A percentile compares a stretch with the other conserved stretches of the same genome.
These are phyloP conservation scores for Leptestheria dahalacensis DNA, from an alignment of 1,140 invertebrate species.

Conservation along the genomic window DNA sequence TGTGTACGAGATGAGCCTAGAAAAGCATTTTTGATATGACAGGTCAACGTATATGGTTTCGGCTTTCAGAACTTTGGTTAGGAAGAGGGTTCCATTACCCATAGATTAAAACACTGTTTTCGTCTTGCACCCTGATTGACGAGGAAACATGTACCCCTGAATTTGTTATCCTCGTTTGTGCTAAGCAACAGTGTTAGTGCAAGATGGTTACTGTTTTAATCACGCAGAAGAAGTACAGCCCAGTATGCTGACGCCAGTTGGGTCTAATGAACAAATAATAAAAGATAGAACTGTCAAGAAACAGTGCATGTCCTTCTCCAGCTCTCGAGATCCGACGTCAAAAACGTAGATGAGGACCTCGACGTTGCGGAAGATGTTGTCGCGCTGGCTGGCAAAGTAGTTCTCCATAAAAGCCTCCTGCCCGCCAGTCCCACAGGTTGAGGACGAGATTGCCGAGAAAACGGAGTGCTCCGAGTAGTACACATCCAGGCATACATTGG, in stretches of 20 bases:
- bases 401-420: slow-evolving; percentile 99
- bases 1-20: neutral
- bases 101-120: neutral
- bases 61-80: neutral
- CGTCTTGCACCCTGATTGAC: neutral
- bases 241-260: too few species aligned
- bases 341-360: slow-evolving; percentile 99
- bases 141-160: neutral
- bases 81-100: neutral
- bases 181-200: neutral
- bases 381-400: slow-evolving; percentile 93
- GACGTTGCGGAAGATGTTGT: slow-evolving; percentile 94
- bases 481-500: too few species aligned
- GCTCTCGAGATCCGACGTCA: slow-evolving; percentile 92
- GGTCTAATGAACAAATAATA: too few species aligned
- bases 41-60: neutral
- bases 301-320: slow-evolving; percentile 82
- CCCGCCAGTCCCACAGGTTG: slow-evolving; percentile 98
- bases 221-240: too few species aligned
- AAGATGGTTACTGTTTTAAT: too few species aligned
- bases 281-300: too few species aligned
- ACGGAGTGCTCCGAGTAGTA: too few species aligned
- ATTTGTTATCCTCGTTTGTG: neutral
- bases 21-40: neutral
- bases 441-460: slow-evolving; percentile 95